A percentile compares a stretch with the other conserved stretches of the same genome.
Conservation (phyloP, 2,113 vertebrate species). For the Cavia aperea region DNA sequence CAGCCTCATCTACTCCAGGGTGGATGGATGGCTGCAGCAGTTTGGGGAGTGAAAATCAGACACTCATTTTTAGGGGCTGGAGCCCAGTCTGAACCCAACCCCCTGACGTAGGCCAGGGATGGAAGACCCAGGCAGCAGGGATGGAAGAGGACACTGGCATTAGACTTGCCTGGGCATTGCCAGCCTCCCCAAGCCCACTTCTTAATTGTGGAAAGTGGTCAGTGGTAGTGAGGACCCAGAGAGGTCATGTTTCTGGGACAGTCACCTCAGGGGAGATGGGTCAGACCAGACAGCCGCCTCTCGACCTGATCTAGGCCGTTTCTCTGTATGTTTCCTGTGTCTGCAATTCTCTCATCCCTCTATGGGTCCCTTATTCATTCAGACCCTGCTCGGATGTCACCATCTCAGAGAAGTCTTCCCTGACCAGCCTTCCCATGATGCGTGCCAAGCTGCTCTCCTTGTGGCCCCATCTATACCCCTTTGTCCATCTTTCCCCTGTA, state of each 20-base stretch:
- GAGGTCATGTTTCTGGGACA: background rate
- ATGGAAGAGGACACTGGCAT: background rate
- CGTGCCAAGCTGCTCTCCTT: no score
- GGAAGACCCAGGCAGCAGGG: background rate
- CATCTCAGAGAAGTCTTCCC: background rate
- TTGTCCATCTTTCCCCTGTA: background rate
- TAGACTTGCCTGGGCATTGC: accelerated
- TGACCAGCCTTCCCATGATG: background rate
- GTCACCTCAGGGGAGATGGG: background rate
- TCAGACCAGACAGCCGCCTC: accelerated
- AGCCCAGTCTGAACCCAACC: background rate
- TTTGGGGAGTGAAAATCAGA: background rate
- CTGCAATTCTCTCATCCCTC: background rate
- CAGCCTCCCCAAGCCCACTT: background rate
- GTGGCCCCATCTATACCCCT: background rate
- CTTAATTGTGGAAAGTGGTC: background rate
- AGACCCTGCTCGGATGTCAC: background rate
- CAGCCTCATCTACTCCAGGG: background rate
- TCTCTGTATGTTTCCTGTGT: background rate
- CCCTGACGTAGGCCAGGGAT: background rate
- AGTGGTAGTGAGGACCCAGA: background rate
- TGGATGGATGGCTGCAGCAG: background rate
- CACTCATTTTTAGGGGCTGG: background rate
- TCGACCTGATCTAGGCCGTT: background rate
- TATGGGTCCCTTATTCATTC: background rate